These are phyloP conservation scores for Hemibates koningsi DNA, from an alignment of 2,113 vertebrate genomes.

Conservation along the genomic window DNA sequence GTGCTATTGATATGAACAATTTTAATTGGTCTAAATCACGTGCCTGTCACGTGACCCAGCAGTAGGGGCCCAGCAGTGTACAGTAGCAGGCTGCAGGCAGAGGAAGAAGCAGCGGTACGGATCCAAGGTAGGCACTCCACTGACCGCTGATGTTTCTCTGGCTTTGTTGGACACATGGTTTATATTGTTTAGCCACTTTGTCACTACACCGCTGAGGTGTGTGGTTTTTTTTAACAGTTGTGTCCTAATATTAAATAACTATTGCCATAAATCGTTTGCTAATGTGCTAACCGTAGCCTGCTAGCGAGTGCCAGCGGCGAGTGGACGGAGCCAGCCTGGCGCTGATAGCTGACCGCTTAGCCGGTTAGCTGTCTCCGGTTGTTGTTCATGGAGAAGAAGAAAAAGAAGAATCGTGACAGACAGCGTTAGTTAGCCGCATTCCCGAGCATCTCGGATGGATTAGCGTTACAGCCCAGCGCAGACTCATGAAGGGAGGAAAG, in stretches of 20 bases:
- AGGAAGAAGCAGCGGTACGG: conserved; percentile 4
- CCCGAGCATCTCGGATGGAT: neutral
- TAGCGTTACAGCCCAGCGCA: neutral
- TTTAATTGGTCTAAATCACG: conserved; percentile 55
- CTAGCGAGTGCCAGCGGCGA: conserved; percentile 35
- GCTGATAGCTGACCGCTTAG: conserved; percentile 37
- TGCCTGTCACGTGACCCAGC: conserved; percentile 71
- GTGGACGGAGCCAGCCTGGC: conserved; percentile 16
- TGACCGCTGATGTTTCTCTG: neutral
- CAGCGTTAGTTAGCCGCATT: neutral
- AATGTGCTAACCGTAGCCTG: conserved; percentile 31
- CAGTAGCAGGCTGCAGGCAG: conserved; percentile 26
- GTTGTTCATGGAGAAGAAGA: neutral
- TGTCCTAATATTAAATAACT: neutral
- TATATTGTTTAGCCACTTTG: neutral
- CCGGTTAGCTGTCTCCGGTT: neutral
- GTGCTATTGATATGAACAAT: neutral
- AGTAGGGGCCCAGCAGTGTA: conserved; percentile 63
- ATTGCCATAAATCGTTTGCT: neutral
- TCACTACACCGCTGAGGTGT: rapidly evolving
- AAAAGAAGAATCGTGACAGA: neutral
- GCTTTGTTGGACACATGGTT: neutral
- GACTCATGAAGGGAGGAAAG: neutral
- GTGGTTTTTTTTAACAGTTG: neutral
- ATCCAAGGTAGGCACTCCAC: conserved; percentile 23